Conservation (phyloP, 2,113 vertebrate species). For the Thamnophis sirtalis region DNA sequence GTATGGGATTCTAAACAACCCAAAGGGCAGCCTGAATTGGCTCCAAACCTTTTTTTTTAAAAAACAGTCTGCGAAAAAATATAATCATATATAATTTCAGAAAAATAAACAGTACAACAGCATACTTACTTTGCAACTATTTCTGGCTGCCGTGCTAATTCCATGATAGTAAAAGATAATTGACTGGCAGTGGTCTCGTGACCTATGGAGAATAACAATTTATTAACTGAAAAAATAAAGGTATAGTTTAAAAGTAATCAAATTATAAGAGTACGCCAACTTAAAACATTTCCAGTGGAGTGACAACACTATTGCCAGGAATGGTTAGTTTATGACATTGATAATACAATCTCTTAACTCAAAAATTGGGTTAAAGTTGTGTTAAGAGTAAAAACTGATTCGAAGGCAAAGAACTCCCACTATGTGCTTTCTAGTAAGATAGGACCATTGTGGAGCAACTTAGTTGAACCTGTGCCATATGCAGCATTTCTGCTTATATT, state of each 20-base stretch:
- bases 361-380: not conserved
- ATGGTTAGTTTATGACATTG: not conserved
- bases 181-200: constrained; percentile 90
- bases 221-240: constrained; percentile 9
- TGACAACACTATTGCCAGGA: not conserved
- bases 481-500: not conserved
- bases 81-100: not conserved
- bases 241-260: not conserved
- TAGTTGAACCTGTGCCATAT: not conserved
- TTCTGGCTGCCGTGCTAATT: constrained; percentile 81
- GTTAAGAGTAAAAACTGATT: not conserved
- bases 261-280: not conserved
- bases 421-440: not conserved
- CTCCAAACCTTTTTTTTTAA: not conserved
- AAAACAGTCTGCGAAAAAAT: not conserved
- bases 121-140: constrained; percentile 75
- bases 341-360: not conserved
- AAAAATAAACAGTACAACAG: not conserved
- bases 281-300: not conserved
- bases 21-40: not conserved
- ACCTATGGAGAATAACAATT: constrained; percentile 61
- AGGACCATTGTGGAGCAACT: not conserved
- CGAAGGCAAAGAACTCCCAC: not conserved
- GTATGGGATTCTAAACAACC: not conserved
- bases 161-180: constrained; percentile 84